Conservation (phyloP, 2,888 invertebrate genomes). For the Mythimna vitellina region DNA sequence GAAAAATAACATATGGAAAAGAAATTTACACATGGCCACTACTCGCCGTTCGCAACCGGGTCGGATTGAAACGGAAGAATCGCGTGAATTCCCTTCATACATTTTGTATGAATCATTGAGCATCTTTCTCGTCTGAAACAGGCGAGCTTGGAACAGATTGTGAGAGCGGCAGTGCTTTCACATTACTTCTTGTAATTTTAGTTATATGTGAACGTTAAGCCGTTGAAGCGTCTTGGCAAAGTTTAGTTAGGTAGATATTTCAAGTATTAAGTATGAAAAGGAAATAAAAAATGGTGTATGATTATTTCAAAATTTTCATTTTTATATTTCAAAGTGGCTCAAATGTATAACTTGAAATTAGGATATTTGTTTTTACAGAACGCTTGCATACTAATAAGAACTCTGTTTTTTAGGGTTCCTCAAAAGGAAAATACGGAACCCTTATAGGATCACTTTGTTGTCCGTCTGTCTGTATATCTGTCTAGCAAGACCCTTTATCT, state of each 20-base stretch:
- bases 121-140: slow-evolving; percentile 46
- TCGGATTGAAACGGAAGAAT: slow-evolving; percentile 64
- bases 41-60: slow-evolving; percentile 21
- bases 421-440: no score
- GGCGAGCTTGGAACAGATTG: slow-evolving; percentile 52
- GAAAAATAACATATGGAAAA: slow-evolving; percentile 15
- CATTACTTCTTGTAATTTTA: slow-evolving; percentile 35
- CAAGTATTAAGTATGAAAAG: neutral
- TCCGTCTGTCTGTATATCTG: no score
- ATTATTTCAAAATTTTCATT: neutral
- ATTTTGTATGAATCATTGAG: slow-evolving; percentile 68
- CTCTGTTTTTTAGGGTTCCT: no score
- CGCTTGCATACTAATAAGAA: no score
- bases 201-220: slow-evolving; percentile 23
- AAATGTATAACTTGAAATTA: no score
- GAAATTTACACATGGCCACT: slow-evolving; percentile 41
- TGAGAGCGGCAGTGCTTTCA: slow-evolving; percentile 32
- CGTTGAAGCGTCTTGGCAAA: neutral
- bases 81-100: slow-evolving; percentile 60
- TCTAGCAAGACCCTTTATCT: no score
- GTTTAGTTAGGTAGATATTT: neutral
- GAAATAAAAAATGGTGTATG: neutral
- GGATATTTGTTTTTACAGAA: no score
- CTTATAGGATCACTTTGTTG: no score
- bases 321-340: no score